These are phyloP conservation scores for Venusia cambrica DNA, from an alignment of 2,888 invertebrate species.

Conservation along the genomic window DNA sequence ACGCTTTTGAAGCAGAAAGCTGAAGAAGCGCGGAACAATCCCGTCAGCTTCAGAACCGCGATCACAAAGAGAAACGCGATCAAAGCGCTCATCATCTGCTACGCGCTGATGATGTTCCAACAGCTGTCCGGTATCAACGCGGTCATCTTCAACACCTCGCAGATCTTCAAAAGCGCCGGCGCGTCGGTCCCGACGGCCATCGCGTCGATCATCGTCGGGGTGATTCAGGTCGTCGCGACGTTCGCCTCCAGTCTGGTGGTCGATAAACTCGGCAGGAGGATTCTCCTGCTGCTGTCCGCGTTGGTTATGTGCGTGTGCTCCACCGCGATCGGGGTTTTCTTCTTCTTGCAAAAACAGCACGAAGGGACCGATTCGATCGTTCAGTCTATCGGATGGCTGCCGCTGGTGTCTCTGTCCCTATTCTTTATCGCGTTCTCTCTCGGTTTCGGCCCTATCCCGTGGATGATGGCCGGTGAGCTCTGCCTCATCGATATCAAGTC, in stretches of 20 bases:
- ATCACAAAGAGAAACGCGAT: constrained; percentile 83
- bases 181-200: constrained; percentile 78
- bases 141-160: constrained; percentile 88
- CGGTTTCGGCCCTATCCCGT: constrained; percentile 94
- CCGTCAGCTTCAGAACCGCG: constrained; percentile 77
- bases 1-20: constrained; percentile 80
- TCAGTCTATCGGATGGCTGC: constrained; percentile 85
- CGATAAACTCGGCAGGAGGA: constrained; percentile 89
- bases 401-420: constrained; percentile 86
- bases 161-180: constrained; percentile 87
- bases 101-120: constrained; percentile 93
- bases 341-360: constrained; percentile 70
- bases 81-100: constrained; percentile 86
- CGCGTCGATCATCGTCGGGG: constrained; percentile 90
- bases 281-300: constrained; percentile 87
- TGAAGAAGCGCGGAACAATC: constrained; percentile 73
- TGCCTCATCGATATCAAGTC: constrained; percentile 90
- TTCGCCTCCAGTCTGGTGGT: constrained; percentile 88
- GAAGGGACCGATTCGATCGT: constrained; percentile 59
- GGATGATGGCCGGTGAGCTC: constrained; percentile 91
- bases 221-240: constrained; percentile 89
- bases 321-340: constrained; percentile 86
- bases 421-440: constrained; percentile 91
- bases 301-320: constrained; percentile 86
- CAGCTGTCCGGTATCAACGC: constrained; percentile 93